Conservation (phyloP, 2,797 vertebrate genomes). For the Cyprinodon diabolis region DNA sequence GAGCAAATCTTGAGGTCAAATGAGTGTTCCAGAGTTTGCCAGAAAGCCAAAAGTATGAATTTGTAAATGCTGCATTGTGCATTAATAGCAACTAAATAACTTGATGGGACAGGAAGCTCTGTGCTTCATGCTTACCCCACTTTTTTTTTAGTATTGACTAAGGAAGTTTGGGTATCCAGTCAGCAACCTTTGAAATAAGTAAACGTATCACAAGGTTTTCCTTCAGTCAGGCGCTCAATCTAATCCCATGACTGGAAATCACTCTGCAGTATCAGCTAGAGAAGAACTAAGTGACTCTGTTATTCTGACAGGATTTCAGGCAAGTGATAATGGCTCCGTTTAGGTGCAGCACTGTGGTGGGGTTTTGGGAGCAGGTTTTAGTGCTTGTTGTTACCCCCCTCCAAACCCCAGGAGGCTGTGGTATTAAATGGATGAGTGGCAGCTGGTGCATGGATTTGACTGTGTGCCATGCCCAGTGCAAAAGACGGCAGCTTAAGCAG, state of each 20-base stretch:
- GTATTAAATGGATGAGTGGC: constrained; percentile 43
- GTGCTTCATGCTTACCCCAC: not conserved
- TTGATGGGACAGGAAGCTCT: not conserved
- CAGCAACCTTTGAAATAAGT: not conserved
- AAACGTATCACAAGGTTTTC: not conserved
- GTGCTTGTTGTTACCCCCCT: constrained; percentile 3
- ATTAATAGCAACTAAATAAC: constrained; percentile 14
- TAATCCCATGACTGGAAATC: not conserved
- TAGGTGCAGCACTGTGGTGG: constrained; percentile 8
- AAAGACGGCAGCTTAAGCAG: constrained; percentile 23
- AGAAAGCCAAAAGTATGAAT: constrained; percentile 6
- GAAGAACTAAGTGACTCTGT: constrained; percentile 6
- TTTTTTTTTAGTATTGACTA: not conserved
- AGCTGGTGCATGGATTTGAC: constrained; percentile 33
- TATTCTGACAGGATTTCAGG: not conserved
- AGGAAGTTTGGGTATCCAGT: not conserved
- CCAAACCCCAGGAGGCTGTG: constrained; percentile 14
- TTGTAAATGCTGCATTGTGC: constrained; percentile 6
- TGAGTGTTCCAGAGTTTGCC: constrained; percentile 5
- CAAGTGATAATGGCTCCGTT: constrained; percentile 9
- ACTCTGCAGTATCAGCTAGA: not conserved
- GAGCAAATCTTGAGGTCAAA: constrained; percentile 39
- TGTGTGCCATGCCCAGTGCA: constrained; percentile 17
- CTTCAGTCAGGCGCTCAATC: not conserved
- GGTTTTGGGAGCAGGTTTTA: constrained; percentile 4